phyloP scores from a whole-genome alignment of 1,140 invertebrate genomes.

The Drosophila tristis region DNA sequence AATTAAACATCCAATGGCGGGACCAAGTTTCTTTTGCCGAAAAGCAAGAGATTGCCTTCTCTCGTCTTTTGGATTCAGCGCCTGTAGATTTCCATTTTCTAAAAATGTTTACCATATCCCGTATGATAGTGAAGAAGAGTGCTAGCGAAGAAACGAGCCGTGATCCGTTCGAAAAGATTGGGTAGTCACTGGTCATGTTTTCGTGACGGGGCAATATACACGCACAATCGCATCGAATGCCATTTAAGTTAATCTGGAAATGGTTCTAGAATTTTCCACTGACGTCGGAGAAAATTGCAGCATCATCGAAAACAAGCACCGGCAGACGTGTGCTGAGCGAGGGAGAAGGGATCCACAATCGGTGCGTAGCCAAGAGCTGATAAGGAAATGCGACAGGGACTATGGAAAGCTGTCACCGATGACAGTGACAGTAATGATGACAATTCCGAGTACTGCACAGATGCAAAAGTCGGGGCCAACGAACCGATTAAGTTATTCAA shows the following conservation, averaged over 20 bases:
- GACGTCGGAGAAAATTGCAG: constrained; percentile 34
- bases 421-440: constrained; percentile 32
- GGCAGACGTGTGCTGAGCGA: background rate
- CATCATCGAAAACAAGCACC: constrained; percentile 26
- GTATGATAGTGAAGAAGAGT: too few species aligned
- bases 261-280: constrained; percentile 60
- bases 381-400: constrained; percentile 17
- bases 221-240: constrained; percentile 6
- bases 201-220: constrained; percentile 24
- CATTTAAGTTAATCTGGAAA: background rate
- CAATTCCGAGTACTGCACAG: constrained; percentile 5
- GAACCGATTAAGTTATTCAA: constrained; percentile 4
- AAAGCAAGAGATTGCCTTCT: too few species aligned
- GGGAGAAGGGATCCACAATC: constrained; percentile 12
- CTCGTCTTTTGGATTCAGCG: too few species aligned
- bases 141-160: background rate
- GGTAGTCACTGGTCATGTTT: constrained; percentile 11
- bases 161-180: constrained; percentile 14
- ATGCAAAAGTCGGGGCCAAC: constrained; percentile 12
- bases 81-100: too few species aligned
- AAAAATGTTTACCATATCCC: too few species aligned
- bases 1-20: too few species aligned
- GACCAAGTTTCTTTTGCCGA: too few species aligned
- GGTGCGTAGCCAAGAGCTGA: constrained; percentile 31
- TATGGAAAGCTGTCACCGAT: constrained; percentile 11